A percentile compares a stretch with the other conserved stretches of the same genome.
Conservation (phyloP, 2,888 invertebrate genomes). For the Tachina fera region DNA sequence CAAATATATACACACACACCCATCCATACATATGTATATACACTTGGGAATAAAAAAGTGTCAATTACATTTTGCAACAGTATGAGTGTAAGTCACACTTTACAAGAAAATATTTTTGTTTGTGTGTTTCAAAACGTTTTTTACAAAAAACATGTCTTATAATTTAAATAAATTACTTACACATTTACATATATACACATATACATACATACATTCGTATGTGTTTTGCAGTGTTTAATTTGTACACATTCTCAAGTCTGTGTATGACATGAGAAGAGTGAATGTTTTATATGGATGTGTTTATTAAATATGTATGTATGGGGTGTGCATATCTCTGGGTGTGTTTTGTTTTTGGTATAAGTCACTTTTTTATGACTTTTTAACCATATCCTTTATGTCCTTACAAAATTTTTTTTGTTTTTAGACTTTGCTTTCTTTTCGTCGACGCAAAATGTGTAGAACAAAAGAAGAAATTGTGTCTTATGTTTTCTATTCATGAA, state of each 20-base stretch:
- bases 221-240: background rate
- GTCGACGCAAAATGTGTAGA: conserved; percentile 19
- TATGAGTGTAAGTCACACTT: conserved; percentile 34
- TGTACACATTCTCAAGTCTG: background rate
- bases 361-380: conserved; percentile 6
- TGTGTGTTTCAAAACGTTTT: conserved; percentile 12
- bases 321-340: conserved; percentile 8
- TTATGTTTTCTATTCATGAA: conserved; percentile 48
- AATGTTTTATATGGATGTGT: background rate
- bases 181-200: background rate
- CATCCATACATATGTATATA: background rate
- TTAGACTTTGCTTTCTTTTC: conserved; percentile 36
- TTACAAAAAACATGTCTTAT: conserved; percentile 30
- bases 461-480: conserved; percentile 54
- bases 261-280: background rate
- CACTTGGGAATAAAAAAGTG: conserved; percentile 50
- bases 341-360: conserved; percentile 32
- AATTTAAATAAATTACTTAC: conserved; percentile 27
- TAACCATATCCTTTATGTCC: conserved; percentile 56
- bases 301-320: background rate
- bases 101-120: conserved; percentile 31
- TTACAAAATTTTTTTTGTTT: conserved; percentile 41
- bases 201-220: background rate
- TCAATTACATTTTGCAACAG: conserved; percentile 58
- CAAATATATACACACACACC: conserved; percentile 9